Percentiles rank a stretch among this genome's conserved stretches.
phyloP scores from a whole-genome alignment of 2,888 invertebrate species.

The Trichopoda pennipes region DNA sequence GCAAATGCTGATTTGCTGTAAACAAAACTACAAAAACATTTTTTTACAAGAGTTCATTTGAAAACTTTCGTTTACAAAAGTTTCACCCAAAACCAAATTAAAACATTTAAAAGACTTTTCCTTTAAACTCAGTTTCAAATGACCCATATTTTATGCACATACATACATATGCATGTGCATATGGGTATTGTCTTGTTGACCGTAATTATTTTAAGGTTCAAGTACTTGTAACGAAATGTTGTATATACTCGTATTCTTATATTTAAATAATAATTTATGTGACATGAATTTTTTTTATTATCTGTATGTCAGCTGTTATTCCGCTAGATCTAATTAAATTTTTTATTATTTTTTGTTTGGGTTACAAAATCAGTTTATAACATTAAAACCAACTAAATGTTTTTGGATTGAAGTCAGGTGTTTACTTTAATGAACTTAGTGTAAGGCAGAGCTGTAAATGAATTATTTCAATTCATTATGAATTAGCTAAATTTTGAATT shows the following conservation, averaged over 20 bases:
- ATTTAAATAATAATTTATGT: neutral
- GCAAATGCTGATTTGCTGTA: conserved; percentile 18
- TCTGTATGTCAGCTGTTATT: neutral
- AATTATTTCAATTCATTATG: too few species aligned
- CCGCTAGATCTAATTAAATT: conserved; percentile 16
- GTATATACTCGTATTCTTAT: neutral
- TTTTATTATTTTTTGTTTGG: conserved; percentile 51
- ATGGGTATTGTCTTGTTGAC: neutral
- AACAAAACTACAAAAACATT: neutral
- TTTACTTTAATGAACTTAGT: neutral
- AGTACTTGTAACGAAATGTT: conserved; percentile 15
- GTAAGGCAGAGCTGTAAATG: too few species aligned
- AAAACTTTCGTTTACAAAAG: conserved; percentile 60
- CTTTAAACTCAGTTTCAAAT: conserved; percentile 7
- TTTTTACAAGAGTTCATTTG: conserved; percentile 34
- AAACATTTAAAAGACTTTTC: conserved; percentile 6
- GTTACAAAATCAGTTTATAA: conserved; percentile 36
- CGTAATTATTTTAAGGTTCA: neutral
- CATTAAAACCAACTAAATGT: neutral
- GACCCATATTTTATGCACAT: conserved; percentile 20
- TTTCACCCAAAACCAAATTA: conserved; percentile 61
- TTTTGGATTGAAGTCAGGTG: neutral
- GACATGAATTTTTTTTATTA: conserved; percentile 1
- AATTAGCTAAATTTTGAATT: too few species aligned
- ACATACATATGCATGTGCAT: neutral